A percentile compares a stretch with the other conserved stretches of the same genome.
Evolutionary conservation across 1,140 invertebrate genomes (phyloP).

Genomic region (Schlechtendalia chinensis): DNA sequence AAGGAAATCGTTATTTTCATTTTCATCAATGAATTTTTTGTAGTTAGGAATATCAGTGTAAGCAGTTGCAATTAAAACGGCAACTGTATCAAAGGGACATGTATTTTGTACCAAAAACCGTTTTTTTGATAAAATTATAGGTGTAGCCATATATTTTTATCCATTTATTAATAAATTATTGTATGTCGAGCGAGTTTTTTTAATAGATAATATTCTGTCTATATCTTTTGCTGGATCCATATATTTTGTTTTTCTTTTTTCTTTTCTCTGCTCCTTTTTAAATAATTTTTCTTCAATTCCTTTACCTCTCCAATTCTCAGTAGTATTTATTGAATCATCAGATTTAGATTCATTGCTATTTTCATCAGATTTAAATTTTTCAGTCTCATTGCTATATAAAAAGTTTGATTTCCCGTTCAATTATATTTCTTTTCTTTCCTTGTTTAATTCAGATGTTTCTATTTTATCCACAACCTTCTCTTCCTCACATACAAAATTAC

Average conservation of each 20-base stretch:
- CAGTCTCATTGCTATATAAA: too few species aligned
- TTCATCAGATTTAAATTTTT: too few species aligned
- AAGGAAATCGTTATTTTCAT: not conserved
- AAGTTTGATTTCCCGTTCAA: too few species aligned
- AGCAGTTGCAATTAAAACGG: not conserved
- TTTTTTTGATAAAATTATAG: not conserved
- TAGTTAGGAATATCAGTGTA: not conserved
- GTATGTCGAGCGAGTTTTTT: not conserved
- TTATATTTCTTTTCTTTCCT: too few species aligned
- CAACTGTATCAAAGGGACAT: not conserved
- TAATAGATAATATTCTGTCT: not conserved
- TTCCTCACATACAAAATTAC: too few species aligned
- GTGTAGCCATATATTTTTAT: not conserved
- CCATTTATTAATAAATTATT: not conserved
- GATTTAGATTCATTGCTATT: too few species aligned
- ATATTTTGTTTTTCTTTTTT: not conserved
- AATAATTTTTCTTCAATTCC: not conserved
- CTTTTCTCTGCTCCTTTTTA: not conserved
- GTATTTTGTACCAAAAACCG: not conserved
- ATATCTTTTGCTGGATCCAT: not conserved
- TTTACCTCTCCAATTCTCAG: slow-evolving; percentile 1
- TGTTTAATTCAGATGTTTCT: too few species aligned
- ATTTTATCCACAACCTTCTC: too few species aligned
- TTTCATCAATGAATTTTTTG: not conserved
- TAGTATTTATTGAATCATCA: not conserved